A percentile compares a stretch with the other conserved stretches of the same genome.
Conservation (phyloP, 2,888 invertebrate genomes). For the Xanthia togata region DNA sequence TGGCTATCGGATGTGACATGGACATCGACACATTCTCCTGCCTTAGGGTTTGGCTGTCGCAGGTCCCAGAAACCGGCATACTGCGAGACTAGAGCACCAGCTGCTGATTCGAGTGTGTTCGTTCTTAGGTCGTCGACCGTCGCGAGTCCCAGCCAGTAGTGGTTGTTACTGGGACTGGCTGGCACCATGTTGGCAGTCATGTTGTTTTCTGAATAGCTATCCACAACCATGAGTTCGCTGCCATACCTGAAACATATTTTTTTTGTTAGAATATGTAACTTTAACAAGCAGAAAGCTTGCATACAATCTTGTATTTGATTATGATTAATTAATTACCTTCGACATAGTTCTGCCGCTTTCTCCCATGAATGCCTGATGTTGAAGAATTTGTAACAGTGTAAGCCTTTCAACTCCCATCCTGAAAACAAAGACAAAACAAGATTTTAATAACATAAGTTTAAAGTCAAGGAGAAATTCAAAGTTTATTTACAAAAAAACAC, state of each 20-base stretch:
- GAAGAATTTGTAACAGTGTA: conserved; percentile 98
- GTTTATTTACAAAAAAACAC: conserved; percentile 67
- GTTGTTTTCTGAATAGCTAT: conserved; percentile 97
- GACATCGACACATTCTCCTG: conserved; percentile 97
- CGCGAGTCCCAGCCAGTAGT: conserved; percentile 97
- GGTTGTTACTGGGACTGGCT: conserved; percentile 92
- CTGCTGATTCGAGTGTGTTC: conserved; percentile 98
- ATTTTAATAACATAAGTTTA: conserved; percentile 28
- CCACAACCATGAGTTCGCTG: conserved; percentile 97
- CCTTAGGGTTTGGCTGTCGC: conserved; percentile 95
- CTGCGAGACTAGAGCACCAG: conserved; percentile 96
- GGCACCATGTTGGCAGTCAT: conserved; percentile 95
- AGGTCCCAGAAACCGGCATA: conserved; percentile 98
- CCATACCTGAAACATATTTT: conserved; percentile 94
- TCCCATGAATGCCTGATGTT: conserved; percentile 99
- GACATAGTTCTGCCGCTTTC: conserved; percentile 98
- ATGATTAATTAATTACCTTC: conserved; percentile 92
- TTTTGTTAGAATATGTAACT: neutral
- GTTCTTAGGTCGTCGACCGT: conserved; percentile 97
- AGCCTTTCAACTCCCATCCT: conserved; percentile 98
- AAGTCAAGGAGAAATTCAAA: conserved; percentile 63
- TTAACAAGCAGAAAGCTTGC: conserved; percentile 1
- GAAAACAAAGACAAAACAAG: conserved; percentile 84
- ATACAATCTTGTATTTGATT: conserved; percentile 2
- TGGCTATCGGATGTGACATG: conserved; percentile 93